phyloP scores from a whole-genome alignment of 1,140 invertebrate genomes.

The Amyelois transitella region DNA sequence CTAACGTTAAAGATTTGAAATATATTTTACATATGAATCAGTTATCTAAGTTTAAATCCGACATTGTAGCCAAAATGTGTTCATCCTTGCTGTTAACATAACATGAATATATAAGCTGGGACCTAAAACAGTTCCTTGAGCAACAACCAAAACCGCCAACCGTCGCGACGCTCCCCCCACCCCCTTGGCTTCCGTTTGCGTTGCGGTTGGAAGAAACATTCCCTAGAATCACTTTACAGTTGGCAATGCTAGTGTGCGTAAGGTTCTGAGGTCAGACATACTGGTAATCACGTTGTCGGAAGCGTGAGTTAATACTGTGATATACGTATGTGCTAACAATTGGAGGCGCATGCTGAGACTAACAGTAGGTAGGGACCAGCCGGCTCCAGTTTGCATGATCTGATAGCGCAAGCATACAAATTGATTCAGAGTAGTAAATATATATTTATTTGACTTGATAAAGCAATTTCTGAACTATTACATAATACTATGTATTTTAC shows the following conservation, averaged over 20 bases:
- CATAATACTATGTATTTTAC: too few relatives aligned
- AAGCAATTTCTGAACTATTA: too few relatives aligned
- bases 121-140: slow-evolving; percentile 40
- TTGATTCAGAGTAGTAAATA: too few relatives aligned
- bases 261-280: slow-evolving; percentile 1
- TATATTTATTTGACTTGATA: too few relatives aligned
- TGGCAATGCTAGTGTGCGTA: slow-evolving; percentile 16
- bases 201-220: slow-evolving; percentile 51
- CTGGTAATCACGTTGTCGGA: not conserved
- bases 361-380: too few relatives aligned
- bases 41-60: not conserved
- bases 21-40: too few relatives aligned
- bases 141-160: slow-evolving; percentile 40
- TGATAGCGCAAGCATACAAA: too few relatives aligned
- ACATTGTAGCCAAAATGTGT: not conserved
- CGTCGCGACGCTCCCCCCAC: slow-evolving; percentile 26
- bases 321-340: too few relatives aligned
- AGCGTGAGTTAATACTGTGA: not conserved
- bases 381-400: too few relatives aligned
- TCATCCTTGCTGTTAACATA: too few relatives aligned
- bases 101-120: slow-evolving; percentile 1
- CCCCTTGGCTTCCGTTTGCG: slow-evolving; percentile 44
- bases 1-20: too few relatives aligned
- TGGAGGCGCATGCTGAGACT: too few relatives aligned
- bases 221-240: slow-evolving; percentile 55